Conservation (phyloP, 2,797 vertebrate species). For the Ptychobarbus kaznakovi region DNA sequence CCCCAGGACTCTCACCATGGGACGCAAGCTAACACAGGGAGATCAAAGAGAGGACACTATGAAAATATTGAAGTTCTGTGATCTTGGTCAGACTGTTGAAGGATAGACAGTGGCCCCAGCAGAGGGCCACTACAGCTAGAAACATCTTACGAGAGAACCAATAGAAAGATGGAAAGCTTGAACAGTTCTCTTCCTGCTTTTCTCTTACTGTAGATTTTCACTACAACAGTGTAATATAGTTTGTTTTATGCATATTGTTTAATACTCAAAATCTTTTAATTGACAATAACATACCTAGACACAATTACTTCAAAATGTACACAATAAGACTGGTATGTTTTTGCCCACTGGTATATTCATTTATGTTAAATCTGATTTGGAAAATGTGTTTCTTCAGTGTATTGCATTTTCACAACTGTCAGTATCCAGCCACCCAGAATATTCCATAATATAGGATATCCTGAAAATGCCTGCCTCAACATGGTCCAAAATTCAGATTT, state of each 20-base stretch:
- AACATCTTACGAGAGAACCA: not conserved
- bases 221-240: not conserved
- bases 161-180: conserved; percentile 8
- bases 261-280: not conserved
- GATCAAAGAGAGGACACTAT: conserved; percentile 72
- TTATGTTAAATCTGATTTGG: not conserved
- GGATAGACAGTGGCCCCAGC: conserved; percentile 46
- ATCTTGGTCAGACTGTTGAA: conserved; percentile 66
- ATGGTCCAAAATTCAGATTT: not conserved
- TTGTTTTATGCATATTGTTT: too few relatives aligned
- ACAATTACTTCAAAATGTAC: not conserved
- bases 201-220: not conserved
- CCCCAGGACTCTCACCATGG: conserved; percentile 65
- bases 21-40: conserved; percentile 54
- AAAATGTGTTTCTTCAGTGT: not conserved
- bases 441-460: not conserved
- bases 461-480: not conserved
- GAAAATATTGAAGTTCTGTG: conserved; percentile 71
- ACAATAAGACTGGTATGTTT: not conserved
- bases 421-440: not conserved
- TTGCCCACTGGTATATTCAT: not conserved
- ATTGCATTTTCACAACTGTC: not conserved
- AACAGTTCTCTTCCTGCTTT: not conserved
- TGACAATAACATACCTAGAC: not conserved
- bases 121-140: conserved; percentile 39